Percentiles rank a stretch among this genome's conserved stretches.
Conservation (phyloP, 2,113 vertebrate species). For the Zosterops lateralis region DNA sequence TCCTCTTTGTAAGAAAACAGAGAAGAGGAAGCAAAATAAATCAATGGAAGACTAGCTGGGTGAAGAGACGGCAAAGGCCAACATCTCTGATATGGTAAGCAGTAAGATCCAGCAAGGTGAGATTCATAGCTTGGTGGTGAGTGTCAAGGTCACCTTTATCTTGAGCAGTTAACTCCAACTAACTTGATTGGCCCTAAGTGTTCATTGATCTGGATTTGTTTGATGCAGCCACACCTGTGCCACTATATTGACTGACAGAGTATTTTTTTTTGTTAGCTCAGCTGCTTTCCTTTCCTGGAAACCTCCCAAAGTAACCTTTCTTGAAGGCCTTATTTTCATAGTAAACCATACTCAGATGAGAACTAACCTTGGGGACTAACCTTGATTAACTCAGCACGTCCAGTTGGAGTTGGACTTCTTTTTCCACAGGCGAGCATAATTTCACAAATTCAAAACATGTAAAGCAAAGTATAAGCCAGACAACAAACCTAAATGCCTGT, state of each 20-base stretch:
- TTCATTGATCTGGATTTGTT: background rate
- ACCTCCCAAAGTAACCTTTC: background rate
- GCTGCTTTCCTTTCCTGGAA: background rate
- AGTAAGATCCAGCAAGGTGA: background rate
- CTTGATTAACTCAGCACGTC: background rate
- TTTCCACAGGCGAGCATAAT: background rate
- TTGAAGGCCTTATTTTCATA: background rate
- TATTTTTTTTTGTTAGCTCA: background rate
- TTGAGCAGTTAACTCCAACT: background rate
- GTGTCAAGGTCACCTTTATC: background rate
- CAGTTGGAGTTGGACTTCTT: background rate
- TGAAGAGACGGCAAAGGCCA: background rate
- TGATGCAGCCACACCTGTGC: background rate
- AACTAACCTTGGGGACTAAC: background rate
- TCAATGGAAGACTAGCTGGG: background rate
- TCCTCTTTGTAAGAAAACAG: background rate
- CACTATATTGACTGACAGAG: background rate
- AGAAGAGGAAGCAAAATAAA: background rate
- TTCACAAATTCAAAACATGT: background rate
- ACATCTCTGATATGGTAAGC: accelerated
- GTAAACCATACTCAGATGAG: background rate
- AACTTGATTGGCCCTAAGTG: background rate
- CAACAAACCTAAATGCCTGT: background rate
- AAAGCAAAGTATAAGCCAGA: background rate
- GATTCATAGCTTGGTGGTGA: background rate